Evolutionary conservation across 2,113 vertebrate species (phyloP).

Genomic region (Ameiurus melas): DNA sequence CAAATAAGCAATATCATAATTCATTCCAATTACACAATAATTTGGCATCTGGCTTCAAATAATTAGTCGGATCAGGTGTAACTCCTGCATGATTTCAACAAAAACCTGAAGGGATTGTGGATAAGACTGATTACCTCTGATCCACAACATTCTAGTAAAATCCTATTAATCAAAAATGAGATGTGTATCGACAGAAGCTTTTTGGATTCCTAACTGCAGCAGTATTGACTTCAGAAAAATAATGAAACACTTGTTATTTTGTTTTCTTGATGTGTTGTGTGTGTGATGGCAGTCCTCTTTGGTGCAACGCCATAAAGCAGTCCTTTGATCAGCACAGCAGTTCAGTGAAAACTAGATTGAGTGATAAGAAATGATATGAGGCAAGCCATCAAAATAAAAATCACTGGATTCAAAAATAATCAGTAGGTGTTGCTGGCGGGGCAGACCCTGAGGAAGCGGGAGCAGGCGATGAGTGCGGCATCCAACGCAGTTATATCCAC

Average conservation of each 20-base stretch:
- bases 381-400: not conserved
- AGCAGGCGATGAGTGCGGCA: conserved; percentile 4
- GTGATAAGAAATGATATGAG: conserved; percentile 3
- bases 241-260: not conserved
- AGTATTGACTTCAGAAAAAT: not conserved
- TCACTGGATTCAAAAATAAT: conserved; percentile 31
- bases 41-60: not conserved
- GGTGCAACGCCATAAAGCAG: not conserved
- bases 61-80: not conserved
- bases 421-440: conserved; percentile 5
- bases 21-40: not conserved
- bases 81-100: not conserved
- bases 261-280: not conserved
- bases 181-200: not conserved
- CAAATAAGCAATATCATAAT: not conserved
- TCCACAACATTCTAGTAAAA: not conserved
- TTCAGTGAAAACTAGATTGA: not conserved
- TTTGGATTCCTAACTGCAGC: not conserved
- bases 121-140: not conserved
- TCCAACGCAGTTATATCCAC: conserved; percentile 39
- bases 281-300: not conserved
- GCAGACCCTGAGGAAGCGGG: not conserved
- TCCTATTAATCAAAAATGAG: not conserved
- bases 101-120: no score
- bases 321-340: not conserved